Evolutionary conservation across 2,888 invertebrate genomes (phyloP).

Genomic region (Adineta ricciae): DNA sequence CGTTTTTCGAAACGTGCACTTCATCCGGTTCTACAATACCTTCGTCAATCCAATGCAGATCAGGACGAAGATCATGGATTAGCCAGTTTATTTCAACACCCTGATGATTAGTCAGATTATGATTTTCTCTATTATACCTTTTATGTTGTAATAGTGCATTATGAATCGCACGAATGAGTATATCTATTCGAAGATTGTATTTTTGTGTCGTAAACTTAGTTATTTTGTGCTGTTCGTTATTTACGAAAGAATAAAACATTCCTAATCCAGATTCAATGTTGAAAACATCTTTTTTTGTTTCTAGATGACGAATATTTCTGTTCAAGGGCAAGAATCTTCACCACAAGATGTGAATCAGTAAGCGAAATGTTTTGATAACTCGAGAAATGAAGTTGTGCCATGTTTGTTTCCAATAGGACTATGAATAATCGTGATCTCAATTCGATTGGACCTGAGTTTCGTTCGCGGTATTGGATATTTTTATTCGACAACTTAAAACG

Average conservation of each 20-base stretch:
- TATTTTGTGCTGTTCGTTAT: background rate
- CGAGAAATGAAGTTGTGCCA: no score
- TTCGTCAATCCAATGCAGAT: background rate
- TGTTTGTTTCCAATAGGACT: background rate
- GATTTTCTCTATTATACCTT: background rate
- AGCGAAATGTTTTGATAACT: no score
- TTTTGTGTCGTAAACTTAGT: background rate
- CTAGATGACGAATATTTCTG: background rate
- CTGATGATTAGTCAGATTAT: background rate
- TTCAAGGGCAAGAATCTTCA: background rate
- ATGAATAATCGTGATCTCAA: background rate
- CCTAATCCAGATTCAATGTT: background rate
- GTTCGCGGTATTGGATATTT: slow-evolving; percentile 86
- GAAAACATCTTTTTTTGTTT: background rate
- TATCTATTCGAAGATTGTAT: background rate
- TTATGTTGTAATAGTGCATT: background rate
- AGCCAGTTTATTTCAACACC: background rate
- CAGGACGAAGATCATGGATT: slow-evolving; percentile 6
- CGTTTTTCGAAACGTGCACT: slow-evolving; percentile 6
- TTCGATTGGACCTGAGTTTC: slow-evolving; percentile 56
- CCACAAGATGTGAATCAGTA: background rate
- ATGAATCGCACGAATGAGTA: background rate
- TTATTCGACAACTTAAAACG: slow-evolving; percentile 83
- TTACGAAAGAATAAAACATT: background rate
- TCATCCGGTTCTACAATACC: background rate